phyloP scores from a whole-genome alignment of 2,888 invertebrate genomes.

The Hololepta plana region DNA sequence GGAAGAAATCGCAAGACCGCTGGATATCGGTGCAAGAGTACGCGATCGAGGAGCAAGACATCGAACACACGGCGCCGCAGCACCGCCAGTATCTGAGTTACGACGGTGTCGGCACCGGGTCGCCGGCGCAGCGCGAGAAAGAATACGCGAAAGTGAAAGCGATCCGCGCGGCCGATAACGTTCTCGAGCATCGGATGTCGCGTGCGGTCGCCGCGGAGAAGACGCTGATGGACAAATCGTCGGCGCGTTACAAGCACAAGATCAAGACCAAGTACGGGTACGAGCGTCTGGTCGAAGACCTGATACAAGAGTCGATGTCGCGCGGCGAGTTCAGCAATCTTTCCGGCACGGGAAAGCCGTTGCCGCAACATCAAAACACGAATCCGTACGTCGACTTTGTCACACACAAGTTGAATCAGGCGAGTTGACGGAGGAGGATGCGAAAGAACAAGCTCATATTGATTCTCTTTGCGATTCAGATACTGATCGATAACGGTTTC shows the following conservation, averaged over 20 bases:
- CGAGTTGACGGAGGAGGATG: slow-evolving; percentile 15
- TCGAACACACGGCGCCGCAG: slow-evolving; percentile 67
- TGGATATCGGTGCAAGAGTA: slow-evolving; percentile 28
- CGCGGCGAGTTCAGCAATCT: slow-evolving; percentile 80
- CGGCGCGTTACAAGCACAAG: slow-evolving; percentile 44
- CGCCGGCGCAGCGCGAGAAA: slow-evolving; percentile 58
- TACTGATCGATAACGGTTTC: slow-evolving; percentile 75
- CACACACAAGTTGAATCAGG: slow-evolving; percentile 72
- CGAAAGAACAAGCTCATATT: background rate
- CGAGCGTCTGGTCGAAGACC: slow-evolving; percentile 77
- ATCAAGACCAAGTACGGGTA: slow-evolving; percentile 69
- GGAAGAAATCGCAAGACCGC: slow-evolving; percentile 44
- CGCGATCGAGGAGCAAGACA: slow-evolving; percentile 20
- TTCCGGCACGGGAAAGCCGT: slow-evolving; percentile 65
- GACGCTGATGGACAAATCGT: slow-evolving; percentile 44
- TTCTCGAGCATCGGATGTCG: slow-evolving; percentile 39
- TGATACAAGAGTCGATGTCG: slow-evolving; percentile 81
- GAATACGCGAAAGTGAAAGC: slow-evolving; percentile 55
- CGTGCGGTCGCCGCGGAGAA: slow-evolving; percentile 40
- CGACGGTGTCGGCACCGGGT: slow-evolving; percentile 64
- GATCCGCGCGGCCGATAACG: slow-evolving; percentile 48
- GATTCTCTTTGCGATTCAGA: slow-evolving; percentile 34
- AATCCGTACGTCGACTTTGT: slow-evolving; percentile 81
- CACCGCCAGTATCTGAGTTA: slow-evolving; percentile 68
- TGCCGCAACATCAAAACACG: slow-evolving; percentile 41